Evolutionary conservation across 1,140 invertebrate genomes (phyloP).

Genomic region (Pygmarrhopalites habei): DNA sequence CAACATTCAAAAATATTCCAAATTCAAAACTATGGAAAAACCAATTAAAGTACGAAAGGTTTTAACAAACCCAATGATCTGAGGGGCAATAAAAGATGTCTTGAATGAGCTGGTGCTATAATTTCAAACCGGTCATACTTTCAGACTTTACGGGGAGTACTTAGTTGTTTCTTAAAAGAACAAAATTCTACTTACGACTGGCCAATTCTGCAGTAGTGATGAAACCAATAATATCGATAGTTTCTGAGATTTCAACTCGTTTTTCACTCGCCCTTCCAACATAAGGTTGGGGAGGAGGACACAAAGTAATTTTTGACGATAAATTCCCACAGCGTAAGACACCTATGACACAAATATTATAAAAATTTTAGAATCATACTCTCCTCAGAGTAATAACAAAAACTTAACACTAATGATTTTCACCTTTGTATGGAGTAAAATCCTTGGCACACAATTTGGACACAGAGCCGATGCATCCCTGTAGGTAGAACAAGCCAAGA

Average conservation of each 20-base stretch:
- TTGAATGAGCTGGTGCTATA: constrained; percentile 1
- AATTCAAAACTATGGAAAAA: too few relatives aligned
- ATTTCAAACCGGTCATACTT: not conserved
- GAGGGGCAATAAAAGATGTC: constrained; percentile 1
- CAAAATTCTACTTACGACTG: too few relatives aligned
- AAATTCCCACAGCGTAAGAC: constrained; percentile 66
- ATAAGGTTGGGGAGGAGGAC: constrained; percentile 58
- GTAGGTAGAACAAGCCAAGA: too few relatives aligned
- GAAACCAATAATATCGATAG: constrained; percentile 72
- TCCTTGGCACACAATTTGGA: constrained; percentile 66
- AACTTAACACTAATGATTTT: too few relatives aligned
- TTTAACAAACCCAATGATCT: too few relatives aligned
- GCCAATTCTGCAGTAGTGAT: constrained; percentile 73
- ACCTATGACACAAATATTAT: too few relatives aligned
- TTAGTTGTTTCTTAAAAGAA: too few relatives aligned
- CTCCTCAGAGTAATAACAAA: constrained; percentile 34
- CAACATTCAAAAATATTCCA: too few relatives aligned
- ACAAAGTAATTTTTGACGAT: constrained; percentile 63
- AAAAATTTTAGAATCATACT: not conserved
- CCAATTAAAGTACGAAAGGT: too few relatives aligned
- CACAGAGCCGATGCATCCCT: constrained; percentile 59
- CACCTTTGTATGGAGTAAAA: constrained; percentile 69
- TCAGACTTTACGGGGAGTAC: constrained; percentile 57
- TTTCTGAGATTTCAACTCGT: constrained; percentile 51
- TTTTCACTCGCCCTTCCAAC: constrained; percentile 22